These are phyloP conservation scores for Odontamblyopus lacepedii DNA, from an alignment of 2,797 vertebrate species.

Conservation along the genomic window DNA sequence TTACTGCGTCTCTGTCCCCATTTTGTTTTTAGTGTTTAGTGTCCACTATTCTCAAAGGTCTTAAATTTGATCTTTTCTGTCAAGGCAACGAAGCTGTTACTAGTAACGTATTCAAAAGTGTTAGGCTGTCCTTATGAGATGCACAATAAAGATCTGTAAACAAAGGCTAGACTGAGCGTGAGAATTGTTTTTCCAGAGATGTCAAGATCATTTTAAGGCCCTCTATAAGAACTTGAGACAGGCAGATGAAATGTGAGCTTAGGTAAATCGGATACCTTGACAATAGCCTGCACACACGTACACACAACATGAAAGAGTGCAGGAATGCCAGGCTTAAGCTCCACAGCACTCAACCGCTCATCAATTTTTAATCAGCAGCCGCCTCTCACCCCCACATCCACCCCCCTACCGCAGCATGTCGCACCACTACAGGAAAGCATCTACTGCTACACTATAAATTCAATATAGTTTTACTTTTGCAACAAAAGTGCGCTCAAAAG, in stretches of 20 bases:
- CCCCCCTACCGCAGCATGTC: slow-evolving; percentile 22
- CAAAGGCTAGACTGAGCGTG: neutral
- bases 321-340: slow-evolving; percentile 67
- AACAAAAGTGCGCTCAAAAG: slow-evolving; percentile 14
- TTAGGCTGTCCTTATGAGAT: neutral
- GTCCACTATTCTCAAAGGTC: slow-evolving; percentile 11
- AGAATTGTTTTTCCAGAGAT: slow-evolving; percentile 4
- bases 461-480: neutral
- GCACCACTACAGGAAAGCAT: slow-evolving; percentile 58
- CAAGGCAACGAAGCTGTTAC: neutral
- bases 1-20: slow-evolving; percentile 2
- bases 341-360: slow-evolving; percentile 63
- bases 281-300: slow-evolving; percentile 41
- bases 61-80: slow-evolving; percentile 3
- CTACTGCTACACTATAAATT: slow-evolving; percentile 37
- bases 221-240: slow-evolving; percentile 4
- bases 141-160: neutral
- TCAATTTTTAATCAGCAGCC: slow-evolving; percentile 74
- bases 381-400: slow-evolving; percentile 22
- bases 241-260: slow-evolving; percentile 57
- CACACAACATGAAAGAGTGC: slow-evolving; percentile 51
- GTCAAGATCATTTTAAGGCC: slow-evolving; percentile 19
- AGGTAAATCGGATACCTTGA: slow-evolving; percentile 61
- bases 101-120: neutral
- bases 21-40: neutral